These are phyloP conservation scores for Apoda limacodes DNA, from an alignment of 2,888 invertebrate genomes.

Conservation along the genomic window DNA sequence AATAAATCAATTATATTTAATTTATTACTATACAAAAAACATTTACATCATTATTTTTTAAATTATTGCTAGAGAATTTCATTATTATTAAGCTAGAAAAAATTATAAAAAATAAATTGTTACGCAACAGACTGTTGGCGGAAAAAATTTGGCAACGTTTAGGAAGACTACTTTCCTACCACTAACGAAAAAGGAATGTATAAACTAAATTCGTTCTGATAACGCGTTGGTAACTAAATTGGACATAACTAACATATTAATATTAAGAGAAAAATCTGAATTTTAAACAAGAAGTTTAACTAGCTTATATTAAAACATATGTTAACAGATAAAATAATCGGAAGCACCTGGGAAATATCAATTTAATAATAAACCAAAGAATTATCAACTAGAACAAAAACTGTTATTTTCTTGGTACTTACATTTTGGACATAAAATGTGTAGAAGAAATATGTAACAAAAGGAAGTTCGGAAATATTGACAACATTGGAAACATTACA, in stretches of 20 bases:
- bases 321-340: constrained; percentile 62
- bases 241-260: constrained; percentile 42
- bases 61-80: constrained; percentile 68
- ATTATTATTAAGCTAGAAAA: constrained; percentile 57
- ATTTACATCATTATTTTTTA: constrained; percentile 60
- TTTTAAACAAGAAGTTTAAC: constrained; percentile 48
- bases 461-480: too few relatives aligned
- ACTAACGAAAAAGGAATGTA: constrained; percentile 67
- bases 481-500: too few relatives aligned
- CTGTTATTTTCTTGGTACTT: too few relatives aligned
- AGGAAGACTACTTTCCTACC: constrained; percentile 69
- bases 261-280: constrained; percentile 34
- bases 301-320: constrained; percentile 56
- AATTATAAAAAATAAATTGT: constrained; percentile 52
- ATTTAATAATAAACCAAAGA: constrained; percentile 40
- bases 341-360: constrained; percentile 60
- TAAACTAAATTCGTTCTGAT: constrained; percentile 65
- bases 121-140: constrained; percentile 64
- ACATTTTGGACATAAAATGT: too few relatives aligned
- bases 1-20: constrained; percentile 45
- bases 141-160: constrained; percentile 67
- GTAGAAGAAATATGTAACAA: too few relatives aligned
- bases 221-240: constrained; percentile 63
- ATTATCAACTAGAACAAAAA: constrained; percentile 40
- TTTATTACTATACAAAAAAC: constrained; percentile 65